Base-by-base conservation (phyloP, 2,888 invertebrate genomes). In the Sesia bembeciformis region DNA sequence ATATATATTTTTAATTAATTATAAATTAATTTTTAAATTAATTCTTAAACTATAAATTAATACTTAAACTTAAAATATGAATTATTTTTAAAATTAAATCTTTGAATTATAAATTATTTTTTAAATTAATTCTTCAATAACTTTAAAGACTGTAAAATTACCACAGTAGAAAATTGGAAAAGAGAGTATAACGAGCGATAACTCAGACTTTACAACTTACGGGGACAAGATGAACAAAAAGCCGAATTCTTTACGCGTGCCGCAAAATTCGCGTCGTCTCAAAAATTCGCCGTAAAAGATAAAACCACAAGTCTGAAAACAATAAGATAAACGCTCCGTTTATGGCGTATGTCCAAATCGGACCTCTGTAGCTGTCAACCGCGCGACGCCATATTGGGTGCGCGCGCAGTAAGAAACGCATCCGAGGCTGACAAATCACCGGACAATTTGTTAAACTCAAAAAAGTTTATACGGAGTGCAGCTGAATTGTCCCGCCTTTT, bases 341-440 rank as follows among this genome's bases (percentile, higher is more conserved):
- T 69, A 81, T 58, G 83, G 81, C 56, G 55, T 51, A 65, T 59
- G 68, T 67, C 72, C 74, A 70, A 74, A 76, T 67, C 70, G 63
- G 71, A 71, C 61, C 67, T 56, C 53, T 55, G 57, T 57, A 67
- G 70, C 78, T 74, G 81, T 79, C 81, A 76, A 46, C 66, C 63
- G 64, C 59, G 62, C 65, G 62, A 67, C 60, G 74, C 87, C 86
- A 75, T 83, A 81, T 84, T 79, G 68, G 84, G 84, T 65, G 72
- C 72, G 74, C 73, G 66, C 54, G 65, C 74, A 81, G 81, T 78
- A 82, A 82, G 72, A 63, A 65, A 74, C 76, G 78, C 72, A 81
- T 78, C 67, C 77, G 73, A 70, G 72, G 65, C 81, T 84, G 88
- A 89, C 88, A 88, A 88, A 88, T 88, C 81, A 79, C 84, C 70